phyloP scores from a whole-genome alignment of 2,888 invertebrate species.

The Lasioglossum oenotherae region DNA sequence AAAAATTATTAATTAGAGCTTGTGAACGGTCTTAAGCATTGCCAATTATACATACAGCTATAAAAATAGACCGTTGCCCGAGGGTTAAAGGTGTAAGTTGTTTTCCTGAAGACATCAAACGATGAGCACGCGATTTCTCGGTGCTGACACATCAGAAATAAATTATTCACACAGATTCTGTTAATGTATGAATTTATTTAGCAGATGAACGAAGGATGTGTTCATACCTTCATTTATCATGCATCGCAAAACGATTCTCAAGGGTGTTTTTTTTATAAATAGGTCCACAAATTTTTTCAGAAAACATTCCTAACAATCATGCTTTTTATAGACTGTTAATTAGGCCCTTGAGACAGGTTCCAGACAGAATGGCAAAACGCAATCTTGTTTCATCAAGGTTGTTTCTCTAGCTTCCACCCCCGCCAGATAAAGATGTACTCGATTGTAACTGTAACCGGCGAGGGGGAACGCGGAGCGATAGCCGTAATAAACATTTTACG shows the following conservation, averaged over 20 bases:
- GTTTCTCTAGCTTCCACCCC: constrained; percentile 47
- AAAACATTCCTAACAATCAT: too few relatives aligned
- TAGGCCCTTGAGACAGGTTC: neutral
- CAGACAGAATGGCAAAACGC: constrained; percentile 10
- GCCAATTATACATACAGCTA: too few relatives aligned
- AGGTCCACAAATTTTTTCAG: too few relatives aligned
- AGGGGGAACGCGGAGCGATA: constrained; percentile 22
- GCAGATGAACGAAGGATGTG: neutral
- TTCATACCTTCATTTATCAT: too few relatives aligned
- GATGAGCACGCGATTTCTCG: too few relatives aligned
- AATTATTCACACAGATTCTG: neutral
- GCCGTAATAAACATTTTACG: constrained; percentile 59
- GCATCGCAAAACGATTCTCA: neutral
- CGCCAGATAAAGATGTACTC: constrained; percentile 45
- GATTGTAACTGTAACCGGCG: constrained; percentile 37
- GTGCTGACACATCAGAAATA: neutral
- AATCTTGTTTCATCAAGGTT: neutral
- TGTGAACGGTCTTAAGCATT: too few relatives aligned
- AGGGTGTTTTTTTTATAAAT: too few relatives aligned
- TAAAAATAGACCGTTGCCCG: too few relatives aligned
- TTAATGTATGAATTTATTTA: neutral
- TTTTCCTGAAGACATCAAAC: neutral
- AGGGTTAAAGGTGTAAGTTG: neutral
- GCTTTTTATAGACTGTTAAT: neutral
- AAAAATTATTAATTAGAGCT: too few relatives aligned